A percentile compares a stretch with the other conserved stretches of the same genome.
These are phyloP conservation scores for Galemys pyrenaicus DNA, from an alignment of 2,113 vertebrate genomes.

Conservation along the genomic window DNA sequence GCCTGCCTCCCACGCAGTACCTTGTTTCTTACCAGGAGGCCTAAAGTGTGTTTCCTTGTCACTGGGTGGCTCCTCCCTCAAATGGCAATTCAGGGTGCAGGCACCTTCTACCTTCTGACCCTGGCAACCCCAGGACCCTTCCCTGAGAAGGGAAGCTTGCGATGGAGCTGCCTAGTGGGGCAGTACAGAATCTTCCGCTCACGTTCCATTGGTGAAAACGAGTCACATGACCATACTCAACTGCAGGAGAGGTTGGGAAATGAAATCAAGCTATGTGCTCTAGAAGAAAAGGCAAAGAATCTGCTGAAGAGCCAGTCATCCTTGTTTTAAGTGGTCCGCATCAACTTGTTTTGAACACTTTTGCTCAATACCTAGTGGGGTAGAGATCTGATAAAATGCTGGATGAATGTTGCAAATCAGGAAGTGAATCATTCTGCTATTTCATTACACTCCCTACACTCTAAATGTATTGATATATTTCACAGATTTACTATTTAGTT, in stretches of 20 bases:
- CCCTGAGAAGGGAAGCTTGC: not conserved
- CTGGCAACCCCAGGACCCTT: not conserved
- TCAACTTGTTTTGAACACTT: not conserved
- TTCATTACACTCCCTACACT: conserved; percentile 7
- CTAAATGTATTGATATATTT: not conserved
- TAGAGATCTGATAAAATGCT: conserved; percentile 14
- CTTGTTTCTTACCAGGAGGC: not conserved
- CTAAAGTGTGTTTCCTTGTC: not conserved
- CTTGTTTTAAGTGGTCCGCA: not conserved
- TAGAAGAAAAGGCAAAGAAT: conserved; percentile 14
- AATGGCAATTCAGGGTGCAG: not conserved
- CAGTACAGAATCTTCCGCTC: not conserved
- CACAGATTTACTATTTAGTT: not conserved
- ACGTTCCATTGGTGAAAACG: not conserved
- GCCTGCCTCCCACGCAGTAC: not conserved
- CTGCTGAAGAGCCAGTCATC: not conserved
- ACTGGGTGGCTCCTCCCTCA: not conserved
- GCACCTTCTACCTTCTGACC: not conserved
- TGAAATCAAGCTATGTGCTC: not conserved
- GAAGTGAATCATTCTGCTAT: conserved; percentile 8
- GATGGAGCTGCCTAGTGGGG: not conserved
- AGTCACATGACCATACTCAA: not conserved
- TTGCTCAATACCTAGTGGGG: not conserved
- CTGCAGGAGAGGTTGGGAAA: not conserved
- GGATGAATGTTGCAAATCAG: not conserved